These are phyloP conservation scores for Melozone crissalis DNA, from an alignment of 2,113 vertebrate genomes.

Conservation along the genomic window DNA sequence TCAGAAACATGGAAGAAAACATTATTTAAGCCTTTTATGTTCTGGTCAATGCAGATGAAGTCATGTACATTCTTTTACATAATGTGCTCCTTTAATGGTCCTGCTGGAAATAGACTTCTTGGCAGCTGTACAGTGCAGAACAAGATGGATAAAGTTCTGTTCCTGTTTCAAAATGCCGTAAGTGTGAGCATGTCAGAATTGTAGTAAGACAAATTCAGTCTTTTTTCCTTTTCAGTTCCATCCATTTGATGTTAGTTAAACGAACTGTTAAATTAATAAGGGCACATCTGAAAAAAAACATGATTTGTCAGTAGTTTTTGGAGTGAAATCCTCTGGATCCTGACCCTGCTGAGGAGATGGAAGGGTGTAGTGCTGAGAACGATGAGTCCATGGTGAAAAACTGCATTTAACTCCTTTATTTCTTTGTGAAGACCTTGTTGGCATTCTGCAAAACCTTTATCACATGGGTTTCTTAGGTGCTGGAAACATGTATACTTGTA, in stretches of 20 bases:
- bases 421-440: neutral
- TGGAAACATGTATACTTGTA: neutral
- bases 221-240: neutral
- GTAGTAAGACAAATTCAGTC: neutral
- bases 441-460: neutral
- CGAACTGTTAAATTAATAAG: neutral
- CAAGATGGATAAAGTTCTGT: conserved; percentile 1
- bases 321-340: neutral
- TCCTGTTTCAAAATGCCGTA: neutral
- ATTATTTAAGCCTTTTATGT: conserved; percentile 17
- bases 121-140: conserved; percentile 10
- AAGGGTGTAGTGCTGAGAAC: neutral
- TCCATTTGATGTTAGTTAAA: neutral
- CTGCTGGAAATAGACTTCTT: conserved; percentile 15
- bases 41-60: conserved; percentile 31
- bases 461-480: neutral
- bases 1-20: neutral
- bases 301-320: neutral
- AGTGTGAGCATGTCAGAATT: neutral
- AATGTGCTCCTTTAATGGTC: neutral
- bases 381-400: neutral
- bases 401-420: neutral
- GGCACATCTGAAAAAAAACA: neutral
- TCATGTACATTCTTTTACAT: conserved; percentile 17
- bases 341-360: neutral